phyloP scores from a whole-genome alignment of 2,888 invertebrate genomes.

The Aelia acuminata region DNA sequence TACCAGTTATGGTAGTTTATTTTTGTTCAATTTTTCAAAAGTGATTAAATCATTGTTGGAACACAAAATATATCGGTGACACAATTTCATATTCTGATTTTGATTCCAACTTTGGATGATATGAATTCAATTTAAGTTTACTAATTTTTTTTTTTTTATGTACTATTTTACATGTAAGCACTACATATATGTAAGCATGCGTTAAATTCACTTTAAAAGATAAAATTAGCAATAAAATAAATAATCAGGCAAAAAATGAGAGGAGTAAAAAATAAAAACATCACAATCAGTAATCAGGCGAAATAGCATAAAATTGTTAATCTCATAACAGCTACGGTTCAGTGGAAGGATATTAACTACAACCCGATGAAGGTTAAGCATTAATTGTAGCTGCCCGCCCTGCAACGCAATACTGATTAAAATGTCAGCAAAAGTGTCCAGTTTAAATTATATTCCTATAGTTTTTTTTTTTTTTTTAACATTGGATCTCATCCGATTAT shows the following conservation, averaged over 20 bases:
- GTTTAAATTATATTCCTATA: not conserved
- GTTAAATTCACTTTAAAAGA: too few species aligned
- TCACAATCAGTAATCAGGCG: not conserved
- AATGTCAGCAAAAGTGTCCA: not conserved
- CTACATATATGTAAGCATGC: too few species aligned
- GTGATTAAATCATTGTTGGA: too few species aligned
- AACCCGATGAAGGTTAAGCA: not conserved
- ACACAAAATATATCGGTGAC: too few species aligned
- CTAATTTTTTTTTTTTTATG: too few species aligned
- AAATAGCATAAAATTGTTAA: not conserved
- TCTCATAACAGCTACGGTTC: slow-evolving; percentile 16
- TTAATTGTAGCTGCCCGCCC: not conserved
- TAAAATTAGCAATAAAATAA: not conserved
- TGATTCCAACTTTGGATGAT: too few species aligned
- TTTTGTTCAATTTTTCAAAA: too few species aligned
- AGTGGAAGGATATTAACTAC: not conserved
- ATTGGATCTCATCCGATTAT: too few species aligned
- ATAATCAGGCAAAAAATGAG: not conserved
- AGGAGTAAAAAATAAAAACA: not conserved
- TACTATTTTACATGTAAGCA: too few species aligned
- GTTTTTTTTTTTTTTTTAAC: not conserved
- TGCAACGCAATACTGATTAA: not conserved
- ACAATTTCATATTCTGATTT: too few species aligned
- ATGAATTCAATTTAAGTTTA: too few species aligned
- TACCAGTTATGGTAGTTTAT: too few species aligned